Percentiles rank a stretch among this genome's conserved stretches.
Conservation (phyloP, 2,113 vertebrate genomes). For the Nothoprocta pentlandii region DNA sequence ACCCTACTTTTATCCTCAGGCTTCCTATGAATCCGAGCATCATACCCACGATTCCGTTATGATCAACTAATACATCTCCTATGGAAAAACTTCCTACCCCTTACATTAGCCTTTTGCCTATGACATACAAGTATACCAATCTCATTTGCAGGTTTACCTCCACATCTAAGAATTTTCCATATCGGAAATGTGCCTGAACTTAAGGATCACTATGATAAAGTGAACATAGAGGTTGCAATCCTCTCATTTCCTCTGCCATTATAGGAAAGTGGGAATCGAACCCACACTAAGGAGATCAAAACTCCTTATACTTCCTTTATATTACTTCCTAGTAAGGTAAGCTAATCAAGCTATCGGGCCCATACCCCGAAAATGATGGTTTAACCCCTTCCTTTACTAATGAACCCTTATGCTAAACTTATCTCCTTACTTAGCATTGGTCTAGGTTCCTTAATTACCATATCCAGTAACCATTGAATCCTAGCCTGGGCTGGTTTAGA, state of each 20-base stretch:
- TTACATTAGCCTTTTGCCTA: background rate
- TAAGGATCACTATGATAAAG: constrained; percentile 57
- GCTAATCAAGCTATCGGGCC: constrained; percentile 71
- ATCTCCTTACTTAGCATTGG: rapidly evolving
- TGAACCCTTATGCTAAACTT: background rate
- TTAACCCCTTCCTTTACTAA: constrained; percentile 46
- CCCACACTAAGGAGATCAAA: constrained; percentile 44
- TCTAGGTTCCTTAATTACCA: background rate
- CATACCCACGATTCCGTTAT: background rate
- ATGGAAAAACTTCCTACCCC: constrained; percentile 21
- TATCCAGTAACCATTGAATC: too few species aligned
- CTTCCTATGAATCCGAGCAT: background rate
- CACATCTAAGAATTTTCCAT: background rate
- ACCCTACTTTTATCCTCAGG: rapidly evolving
- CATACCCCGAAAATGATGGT: constrained; percentile 67
- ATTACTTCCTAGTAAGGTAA: constrained; percentile 70
- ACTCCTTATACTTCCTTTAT: constrained; percentile 45
- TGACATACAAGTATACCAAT: background rate
- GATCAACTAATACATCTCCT: background rate
- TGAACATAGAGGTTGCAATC: constrained; percentile 13
- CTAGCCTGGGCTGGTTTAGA: too few species aligned
- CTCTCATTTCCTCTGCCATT: constrained; percentile 21
- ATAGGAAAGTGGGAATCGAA: constrained; percentile 55
- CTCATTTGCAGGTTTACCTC: background rate
- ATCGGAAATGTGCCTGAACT: background rate